These are phyloP conservation scores for Halictus rubicundus DNA, from an alignment of 1,140 invertebrate species.

Conservation along the genomic window DNA sequence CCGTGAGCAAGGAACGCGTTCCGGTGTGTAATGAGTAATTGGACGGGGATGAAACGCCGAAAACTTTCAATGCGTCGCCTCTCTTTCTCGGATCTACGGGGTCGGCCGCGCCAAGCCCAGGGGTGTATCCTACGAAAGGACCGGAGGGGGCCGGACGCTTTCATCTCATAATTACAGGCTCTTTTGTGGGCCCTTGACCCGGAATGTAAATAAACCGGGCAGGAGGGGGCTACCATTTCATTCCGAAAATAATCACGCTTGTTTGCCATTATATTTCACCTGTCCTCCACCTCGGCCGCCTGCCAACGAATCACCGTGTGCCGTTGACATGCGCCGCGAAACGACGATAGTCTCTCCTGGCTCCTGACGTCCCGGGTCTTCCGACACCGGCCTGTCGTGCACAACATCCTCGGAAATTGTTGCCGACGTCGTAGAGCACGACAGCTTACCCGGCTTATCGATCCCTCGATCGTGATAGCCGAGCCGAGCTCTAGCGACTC, in stretches of 20 bases:
- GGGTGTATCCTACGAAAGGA: constrained; percentile 30
- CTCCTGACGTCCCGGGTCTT: not conserved
- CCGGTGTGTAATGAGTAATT: constrained; percentile 52
- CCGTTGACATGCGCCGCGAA: not conserved
- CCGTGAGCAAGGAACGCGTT: constrained; percentile 36
- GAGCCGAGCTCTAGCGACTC: too few species aligned
- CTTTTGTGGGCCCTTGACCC: constrained; percentile 55
- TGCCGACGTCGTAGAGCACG: not conserved
- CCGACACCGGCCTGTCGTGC: not conserved
- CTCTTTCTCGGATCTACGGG: constrained; percentile 38
- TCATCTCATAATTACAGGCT: constrained; percentile 62
- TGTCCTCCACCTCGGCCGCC: not conserved
- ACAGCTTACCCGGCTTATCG: not conserved
- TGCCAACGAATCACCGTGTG: not conserved
- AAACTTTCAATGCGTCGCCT: constrained; percentile 39
- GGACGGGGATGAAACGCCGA: constrained; percentile 54
- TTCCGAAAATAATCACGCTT: constrained; percentile 47
- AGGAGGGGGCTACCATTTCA: constrained; percentile 32
- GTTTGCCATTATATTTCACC: constrained; percentile 32
- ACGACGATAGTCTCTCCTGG: not conserved
- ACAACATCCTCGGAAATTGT: not conserved
- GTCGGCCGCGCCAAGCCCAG: not conserved
- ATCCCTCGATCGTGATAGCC: too few species aligned
- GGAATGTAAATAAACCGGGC: constrained; percentile 54
- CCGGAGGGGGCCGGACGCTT: constrained; percentile 47